These are phyloP conservation scores for Dasysyrphus tricinctus DNA, from an alignment of 2,888 invertebrate genomes.

Conservation along the genomic window DNA sequence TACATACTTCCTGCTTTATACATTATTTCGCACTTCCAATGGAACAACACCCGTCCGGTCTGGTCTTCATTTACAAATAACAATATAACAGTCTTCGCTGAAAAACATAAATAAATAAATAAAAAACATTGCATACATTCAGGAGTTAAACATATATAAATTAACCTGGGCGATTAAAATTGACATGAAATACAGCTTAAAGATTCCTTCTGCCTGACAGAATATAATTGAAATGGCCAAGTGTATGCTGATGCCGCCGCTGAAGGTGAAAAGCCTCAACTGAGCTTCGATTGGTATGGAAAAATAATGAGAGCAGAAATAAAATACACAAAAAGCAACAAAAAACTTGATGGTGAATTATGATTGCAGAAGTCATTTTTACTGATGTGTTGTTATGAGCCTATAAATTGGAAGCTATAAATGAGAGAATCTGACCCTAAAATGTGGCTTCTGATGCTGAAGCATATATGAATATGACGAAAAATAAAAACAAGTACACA, in stretches of 20 bases:
- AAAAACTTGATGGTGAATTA: neutral
- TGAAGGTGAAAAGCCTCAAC: neutral
- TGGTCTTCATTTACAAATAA: neutral
- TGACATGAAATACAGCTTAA: slow-evolving; percentile 13
- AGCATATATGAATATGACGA: neutral
- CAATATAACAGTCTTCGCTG: neutral
- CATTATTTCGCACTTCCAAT: slow-evolving; percentile 2
- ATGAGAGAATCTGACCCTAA: neutral
- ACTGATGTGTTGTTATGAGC: neutral
- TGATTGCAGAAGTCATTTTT: neutral
- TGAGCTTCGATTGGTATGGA: neutral
- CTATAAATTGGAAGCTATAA: neutral
- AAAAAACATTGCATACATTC: neutral
- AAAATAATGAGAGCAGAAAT: slow-evolving; percentile 1
- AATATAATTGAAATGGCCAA: slow-evolving; percentile 8
- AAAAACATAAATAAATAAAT: too few species aligned
- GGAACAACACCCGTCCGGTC: neutral
- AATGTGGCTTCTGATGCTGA: neutral
- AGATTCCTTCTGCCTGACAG: neutral
- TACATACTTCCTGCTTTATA: neutral
- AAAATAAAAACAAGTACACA: neutral
- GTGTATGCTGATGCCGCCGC: neutral
- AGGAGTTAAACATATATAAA: neutral
- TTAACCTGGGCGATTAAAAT: neutral
- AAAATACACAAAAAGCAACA: neutral